These are phyloP conservation scores for Zosterops lateralis DNA, from an alignment of 2,113 vertebrate genomes.

Conservation along the genomic window DNA sequence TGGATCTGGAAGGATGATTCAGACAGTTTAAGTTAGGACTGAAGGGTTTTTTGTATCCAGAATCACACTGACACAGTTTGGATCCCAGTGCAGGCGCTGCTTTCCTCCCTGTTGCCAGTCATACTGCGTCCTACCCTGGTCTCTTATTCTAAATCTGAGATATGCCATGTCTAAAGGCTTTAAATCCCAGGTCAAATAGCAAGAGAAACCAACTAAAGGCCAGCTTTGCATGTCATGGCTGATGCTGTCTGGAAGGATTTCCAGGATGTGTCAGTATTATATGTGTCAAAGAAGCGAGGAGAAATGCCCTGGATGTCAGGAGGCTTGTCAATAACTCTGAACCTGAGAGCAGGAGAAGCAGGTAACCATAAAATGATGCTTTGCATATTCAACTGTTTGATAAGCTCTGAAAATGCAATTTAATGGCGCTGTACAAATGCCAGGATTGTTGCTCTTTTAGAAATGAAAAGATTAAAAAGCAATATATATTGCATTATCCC, in stretches of 20 bases:
- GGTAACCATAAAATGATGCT: not conserved
- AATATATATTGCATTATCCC: slow-evolving; percentile 1
- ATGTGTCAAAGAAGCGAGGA: not conserved
- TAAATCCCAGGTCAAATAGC: slow-evolving; percentile 51
- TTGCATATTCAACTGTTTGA: slow-evolving; percentile 14
- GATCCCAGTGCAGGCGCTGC: not conserved
- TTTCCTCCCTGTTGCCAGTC: not conserved
- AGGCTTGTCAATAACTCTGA: not conserved
- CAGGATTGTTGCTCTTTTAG: slow-evolving; percentile 12
- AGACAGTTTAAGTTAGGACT: slow-evolving; percentile 38
- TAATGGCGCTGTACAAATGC: slow-evolving; percentile 19
- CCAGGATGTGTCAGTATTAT: not conserved
- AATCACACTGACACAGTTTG: not conserved
- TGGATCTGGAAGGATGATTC: slow-evolving; percentile 50
- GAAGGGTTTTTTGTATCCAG: slow-evolving; percentile 1
- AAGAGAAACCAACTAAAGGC: slow-evolving; percentile 24
- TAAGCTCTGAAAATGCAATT: not conserved
- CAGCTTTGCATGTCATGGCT: not conserved
- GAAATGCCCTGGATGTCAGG: not conserved
- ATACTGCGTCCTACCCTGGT: not conserved
- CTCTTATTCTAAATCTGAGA: not conserved
- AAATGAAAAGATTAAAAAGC: slow-evolving; percentile 25
- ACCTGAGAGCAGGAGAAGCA: not conserved
- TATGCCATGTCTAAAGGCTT: not conserved
- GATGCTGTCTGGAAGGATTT: not conserved